Percentiles rank a stretch among this genome's conserved stretches.
These are phyloP conservation scores for Petrocephalus schoutedeni DNA, from an alignment of 2,797 vertebrate species.

Conservation along the genomic window DNA sequence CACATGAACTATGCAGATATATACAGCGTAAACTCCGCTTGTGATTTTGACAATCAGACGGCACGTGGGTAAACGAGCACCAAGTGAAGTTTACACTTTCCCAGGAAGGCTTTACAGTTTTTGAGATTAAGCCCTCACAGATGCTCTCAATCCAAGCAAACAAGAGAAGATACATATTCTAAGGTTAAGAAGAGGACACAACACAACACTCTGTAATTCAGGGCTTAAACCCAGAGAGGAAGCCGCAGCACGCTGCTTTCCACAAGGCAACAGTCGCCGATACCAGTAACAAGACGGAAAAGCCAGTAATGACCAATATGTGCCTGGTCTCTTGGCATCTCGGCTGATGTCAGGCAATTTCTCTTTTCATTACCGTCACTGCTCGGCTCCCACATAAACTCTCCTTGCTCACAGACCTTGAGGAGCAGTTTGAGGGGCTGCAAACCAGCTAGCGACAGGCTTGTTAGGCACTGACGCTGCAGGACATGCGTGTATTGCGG, in stretches of 20 bases:
- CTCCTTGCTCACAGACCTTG: background rate
- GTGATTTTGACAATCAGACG: background rate
- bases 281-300: background rate
- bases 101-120: background rate
- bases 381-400: background rate
- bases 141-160: background rate
- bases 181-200: background rate
- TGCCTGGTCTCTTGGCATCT: background rate
- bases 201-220: background rate
- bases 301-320: background rate
- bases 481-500: background rate
- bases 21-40: background rate
- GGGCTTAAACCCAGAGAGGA: background rate
- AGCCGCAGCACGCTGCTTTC: background rate
- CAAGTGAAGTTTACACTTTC: background rate
- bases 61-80: background rate
- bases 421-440: background rate
- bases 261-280: background rate
- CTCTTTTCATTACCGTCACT: background rate
- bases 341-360: background rate
- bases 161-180: background rate
- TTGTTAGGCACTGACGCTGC: background rate
- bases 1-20: background rate
- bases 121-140: background rate
- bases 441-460: background rate